phyloP scores from a whole-genome alignment of 2,888 invertebrate genomes.

The Seira sanloemensis region DNA sequence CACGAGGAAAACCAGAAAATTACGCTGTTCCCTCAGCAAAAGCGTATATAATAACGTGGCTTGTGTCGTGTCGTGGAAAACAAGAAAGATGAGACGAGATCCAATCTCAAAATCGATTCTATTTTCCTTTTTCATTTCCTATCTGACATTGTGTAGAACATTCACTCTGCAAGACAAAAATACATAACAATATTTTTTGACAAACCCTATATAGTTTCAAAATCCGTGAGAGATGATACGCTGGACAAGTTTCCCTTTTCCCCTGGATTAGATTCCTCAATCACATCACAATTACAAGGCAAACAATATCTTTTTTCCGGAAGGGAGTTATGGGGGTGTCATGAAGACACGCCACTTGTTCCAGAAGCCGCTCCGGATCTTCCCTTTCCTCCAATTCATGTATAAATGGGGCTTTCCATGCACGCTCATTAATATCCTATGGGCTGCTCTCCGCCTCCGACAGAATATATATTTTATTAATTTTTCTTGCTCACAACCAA shows the following conservation, averaged over 20 bases:
- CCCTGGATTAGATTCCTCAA: slow-evolving; percentile 3
- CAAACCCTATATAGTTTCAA: too few species aligned
- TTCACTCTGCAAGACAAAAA: too few species aligned
- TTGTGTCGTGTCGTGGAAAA: neutral
- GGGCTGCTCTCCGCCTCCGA: neutral
- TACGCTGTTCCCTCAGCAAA: neutral
- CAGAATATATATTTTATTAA: too few species aligned
- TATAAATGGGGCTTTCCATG: neutral
- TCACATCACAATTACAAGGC: neutral
- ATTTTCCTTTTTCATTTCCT: neutral
- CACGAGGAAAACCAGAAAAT: neutral
- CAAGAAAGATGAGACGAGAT: slow-evolving; percentile 2
- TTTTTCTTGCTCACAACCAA: neutral
- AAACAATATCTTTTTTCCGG: neutral
- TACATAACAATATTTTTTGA: too few species aligned
- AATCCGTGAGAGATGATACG: too few species aligned
- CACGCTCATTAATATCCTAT: neutral
- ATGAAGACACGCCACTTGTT: neutral
- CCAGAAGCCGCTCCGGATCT: neutral
- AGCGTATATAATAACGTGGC: neutral
- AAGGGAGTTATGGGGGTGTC: neutral
- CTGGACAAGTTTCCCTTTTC: neutral
- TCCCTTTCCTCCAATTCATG: too few species aligned
- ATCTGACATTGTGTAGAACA: too few species aligned
- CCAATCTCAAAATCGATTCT: neutral